These are phyloP conservation scores for Paralvinella palmiformis DNA, from an alignment of 1,140 invertebrate species.

Conservation along the genomic window DNA sequence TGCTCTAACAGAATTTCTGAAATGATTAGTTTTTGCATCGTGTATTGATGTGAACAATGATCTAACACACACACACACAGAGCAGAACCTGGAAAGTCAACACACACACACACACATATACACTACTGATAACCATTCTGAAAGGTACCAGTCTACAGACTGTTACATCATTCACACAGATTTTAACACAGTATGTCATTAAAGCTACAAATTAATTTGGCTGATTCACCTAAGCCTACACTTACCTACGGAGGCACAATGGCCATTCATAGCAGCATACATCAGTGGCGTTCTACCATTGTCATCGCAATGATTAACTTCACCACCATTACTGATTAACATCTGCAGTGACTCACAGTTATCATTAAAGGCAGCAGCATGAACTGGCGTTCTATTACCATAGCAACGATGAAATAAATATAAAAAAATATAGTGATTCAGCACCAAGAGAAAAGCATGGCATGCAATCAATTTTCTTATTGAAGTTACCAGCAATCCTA, in stretches of 20 bases:
- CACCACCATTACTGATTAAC: constrained; percentile 54
- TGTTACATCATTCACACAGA: not conserved
- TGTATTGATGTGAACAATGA: too few relatives aligned
- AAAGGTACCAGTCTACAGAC: not conserved
- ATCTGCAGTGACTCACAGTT: constrained; percentile 56
- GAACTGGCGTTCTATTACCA: constrained; percentile 57
- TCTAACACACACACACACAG: too few relatives aligned
- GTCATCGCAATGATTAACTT: constrained; percentile 53
- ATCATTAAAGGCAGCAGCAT: constrained; percentile 58
- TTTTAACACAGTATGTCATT: not conserved
- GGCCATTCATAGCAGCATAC: constrained; percentile 53
- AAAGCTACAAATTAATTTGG: not conserved
- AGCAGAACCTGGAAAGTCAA: constrained; percentile 6
- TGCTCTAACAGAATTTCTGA: constrained; percentile 54
- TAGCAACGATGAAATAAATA: too few relatives aligned
- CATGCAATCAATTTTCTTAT: too few relatives aligned
- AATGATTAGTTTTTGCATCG: too few relatives aligned
- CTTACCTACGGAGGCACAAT: constrained; percentile 55
- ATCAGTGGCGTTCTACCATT: constrained; percentile 44
- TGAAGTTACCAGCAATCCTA: too few relatives aligned
- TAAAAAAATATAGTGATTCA: too few relatives aligned
- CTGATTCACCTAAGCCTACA: not conserved
- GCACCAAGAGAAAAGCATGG: too few relatives aligned
- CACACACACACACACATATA: constrained; percentile 4
- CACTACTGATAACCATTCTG: not conserved